Conservation (phyloP, 2,797 vertebrate genomes). For the Molossus alvarezi region DNA sequence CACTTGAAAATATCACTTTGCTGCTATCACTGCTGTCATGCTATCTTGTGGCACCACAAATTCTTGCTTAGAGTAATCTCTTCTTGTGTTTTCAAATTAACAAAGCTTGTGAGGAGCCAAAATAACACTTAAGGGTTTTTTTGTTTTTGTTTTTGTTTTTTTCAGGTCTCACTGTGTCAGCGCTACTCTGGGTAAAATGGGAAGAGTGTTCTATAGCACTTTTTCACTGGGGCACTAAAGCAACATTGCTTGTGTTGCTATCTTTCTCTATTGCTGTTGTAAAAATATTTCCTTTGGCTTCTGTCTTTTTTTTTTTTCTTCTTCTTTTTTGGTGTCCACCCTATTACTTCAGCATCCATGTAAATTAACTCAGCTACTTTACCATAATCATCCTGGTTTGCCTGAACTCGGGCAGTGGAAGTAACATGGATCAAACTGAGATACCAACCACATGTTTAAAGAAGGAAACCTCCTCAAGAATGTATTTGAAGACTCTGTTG, state of each 20-base stretch:
- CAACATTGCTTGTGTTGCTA: not conserved
- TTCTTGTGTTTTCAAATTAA: conserved; percentile 27
- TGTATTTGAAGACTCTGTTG: not conserved
- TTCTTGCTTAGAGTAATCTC: not conserved
- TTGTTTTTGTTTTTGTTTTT: conserved; percentile 27
- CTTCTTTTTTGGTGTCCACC: not conserved
- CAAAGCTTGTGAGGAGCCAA: not conserved
- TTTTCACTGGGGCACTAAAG: not conserved
- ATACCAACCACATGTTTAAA: conserved; percentile 9
- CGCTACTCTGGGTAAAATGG: not conserved
- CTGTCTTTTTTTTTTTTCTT: not conserved
- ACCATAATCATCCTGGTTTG: not conserved
- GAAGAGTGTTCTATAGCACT: not conserved
- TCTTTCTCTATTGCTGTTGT: not conserved
- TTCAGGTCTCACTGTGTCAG: not conserved
- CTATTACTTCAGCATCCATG: not conserved
- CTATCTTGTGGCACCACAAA: not conserved
- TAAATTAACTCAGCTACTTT: conserved; percentile 2
- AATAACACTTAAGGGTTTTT: not conserved
- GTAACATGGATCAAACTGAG: not conserved
- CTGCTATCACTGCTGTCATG: not conserved
- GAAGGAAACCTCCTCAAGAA: not conserved
- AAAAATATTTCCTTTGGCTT: conserved; percentile 46
- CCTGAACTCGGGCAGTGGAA: not conserved
- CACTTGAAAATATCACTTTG: conserved; percentile 3